These are phyloP conservation scores for Oscheius sp. DNA, from an alignment of 2,888 invertebrate genomes.

Conservation along the genomic window DNA sequence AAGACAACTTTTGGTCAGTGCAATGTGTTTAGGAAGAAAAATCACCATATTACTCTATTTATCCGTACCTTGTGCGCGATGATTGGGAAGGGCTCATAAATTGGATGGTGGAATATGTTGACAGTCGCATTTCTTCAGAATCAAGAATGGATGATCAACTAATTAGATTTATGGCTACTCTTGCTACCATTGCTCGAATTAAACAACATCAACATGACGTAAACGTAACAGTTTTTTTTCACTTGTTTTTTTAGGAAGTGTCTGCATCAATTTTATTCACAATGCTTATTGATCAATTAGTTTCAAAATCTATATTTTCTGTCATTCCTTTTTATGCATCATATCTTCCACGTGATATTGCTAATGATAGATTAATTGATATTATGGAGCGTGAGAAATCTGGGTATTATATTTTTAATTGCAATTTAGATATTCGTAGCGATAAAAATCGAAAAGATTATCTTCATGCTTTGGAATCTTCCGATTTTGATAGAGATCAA, in stretches of 20 bases:
- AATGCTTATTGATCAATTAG: constrained; percentile 3
- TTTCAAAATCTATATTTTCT: neutral
- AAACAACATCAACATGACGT: constrained; percentile 29
- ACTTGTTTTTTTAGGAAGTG: neutral
- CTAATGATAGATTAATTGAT: constrained; percentile 24
- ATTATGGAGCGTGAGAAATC: constrained; percentile 30
- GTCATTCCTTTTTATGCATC: constrained; percentile 32
- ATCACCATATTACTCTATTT: constrained; percentile 26
- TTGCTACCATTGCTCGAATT: constrained; percentile 19
- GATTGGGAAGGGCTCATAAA: constrained; percentile 27
- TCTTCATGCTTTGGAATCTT: constrained; percentile 20
- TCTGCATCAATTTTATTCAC: constrained; percentile 5
- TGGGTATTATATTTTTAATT: neutral
- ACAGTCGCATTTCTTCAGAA: neutral
- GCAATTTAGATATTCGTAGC: constrained; percentile 14
- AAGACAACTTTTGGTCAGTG: neutral
- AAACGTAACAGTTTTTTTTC: neutral
- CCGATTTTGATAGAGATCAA: constrained; percentile 32
- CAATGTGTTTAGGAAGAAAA: constrained; percentile 1
- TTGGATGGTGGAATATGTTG: constrained; percentile 25
- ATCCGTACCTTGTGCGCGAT: constrained; percentile 11
- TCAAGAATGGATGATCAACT: constrained; percentile 23
- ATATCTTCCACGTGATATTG: constrained; percentile 20
- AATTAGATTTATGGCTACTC: constrained; percentile 14
- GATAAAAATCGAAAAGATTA: constrained; percentile 21